Evolutionary conservation across 2,888 invertebrate genomes (phyloP).

Genomic region (Meta bourneti): DNA sequence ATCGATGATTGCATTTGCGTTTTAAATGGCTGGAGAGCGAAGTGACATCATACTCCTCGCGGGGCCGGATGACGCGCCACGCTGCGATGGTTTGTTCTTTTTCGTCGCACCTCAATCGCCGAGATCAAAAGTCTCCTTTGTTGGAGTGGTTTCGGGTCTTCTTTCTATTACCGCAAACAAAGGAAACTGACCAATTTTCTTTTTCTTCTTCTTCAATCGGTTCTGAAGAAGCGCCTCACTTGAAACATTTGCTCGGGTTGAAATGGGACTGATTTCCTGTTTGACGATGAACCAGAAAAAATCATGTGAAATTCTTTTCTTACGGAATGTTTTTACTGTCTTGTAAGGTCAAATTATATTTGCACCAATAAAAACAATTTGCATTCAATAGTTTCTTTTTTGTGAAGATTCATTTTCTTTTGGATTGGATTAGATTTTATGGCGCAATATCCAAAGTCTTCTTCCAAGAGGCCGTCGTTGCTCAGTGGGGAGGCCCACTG

Average conservation of each 20-base stretch:
- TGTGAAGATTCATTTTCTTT: too few relatives aligned
- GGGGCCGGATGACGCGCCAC: conserved; percentile 65
- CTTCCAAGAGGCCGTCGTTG: too few relatives aligned
- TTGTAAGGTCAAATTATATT: too few relatives aligned
- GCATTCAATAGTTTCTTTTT: too few relatives aligned
- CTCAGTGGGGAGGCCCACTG: too few relatives aligned
- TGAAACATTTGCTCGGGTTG: neutral
- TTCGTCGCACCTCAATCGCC: conserved; percentile 39
- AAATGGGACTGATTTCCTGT: conserved; percentile 7
- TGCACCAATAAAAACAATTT: too few relatives aligned
- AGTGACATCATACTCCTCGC: conserved; percentile 5
- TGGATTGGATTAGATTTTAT: too few relatives aligned
- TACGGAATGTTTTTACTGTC: too few relatives aligned
- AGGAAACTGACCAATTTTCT: conserved; percentile 22
- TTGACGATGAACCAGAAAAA: neutral
- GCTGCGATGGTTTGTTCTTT: conserved; percentile 45
- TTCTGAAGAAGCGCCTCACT: neutral
- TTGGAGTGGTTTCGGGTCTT: conserved; percentile 21
- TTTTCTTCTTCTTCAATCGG: neutral
- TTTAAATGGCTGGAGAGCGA: conserved; percentile 14
- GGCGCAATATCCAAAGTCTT: too few relatives aligned
- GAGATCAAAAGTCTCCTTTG: conserved; percentile 43
- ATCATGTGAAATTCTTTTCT: too few relatives aligned
- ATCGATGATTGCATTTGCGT: conserved; percentile 41
- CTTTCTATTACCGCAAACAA: conserved; percentile 15